Conservation (phyloP, 2,888 invertebrate species). For the Dilophus febrilis region DNA sequence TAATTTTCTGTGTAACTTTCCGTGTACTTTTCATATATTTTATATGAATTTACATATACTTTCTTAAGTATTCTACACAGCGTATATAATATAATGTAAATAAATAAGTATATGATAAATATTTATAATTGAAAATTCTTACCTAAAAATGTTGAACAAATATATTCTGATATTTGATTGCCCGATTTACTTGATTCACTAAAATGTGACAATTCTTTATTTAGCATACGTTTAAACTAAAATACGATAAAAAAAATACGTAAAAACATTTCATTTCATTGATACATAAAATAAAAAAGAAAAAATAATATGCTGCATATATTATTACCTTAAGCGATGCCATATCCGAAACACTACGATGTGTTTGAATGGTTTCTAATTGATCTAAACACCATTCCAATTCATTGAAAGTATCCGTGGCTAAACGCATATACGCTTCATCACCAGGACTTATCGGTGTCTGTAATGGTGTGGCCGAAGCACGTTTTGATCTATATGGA, state of each 20-base stretch:
- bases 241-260: conserved; percentile 6
- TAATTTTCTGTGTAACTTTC: no score
- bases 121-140: no score
- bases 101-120: no score
- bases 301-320: no score
- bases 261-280: neutral
- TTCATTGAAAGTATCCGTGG: conserved; percentile 94
- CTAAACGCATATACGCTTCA: conserved; percentile 83
- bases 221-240: conserved; percentile 98
- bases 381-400: conserved; percentile 99
- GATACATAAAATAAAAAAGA: conserved; percentile 2
- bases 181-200: conserved; percentile 98
- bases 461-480: conserved; percentile 40
- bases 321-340: conserved; percentile 97
- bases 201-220: conserved; percentile 97
- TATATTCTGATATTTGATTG: conserved; percentile 98
- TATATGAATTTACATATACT: no score
- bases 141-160: conserved; percentile 98
- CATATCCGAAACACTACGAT: conserved; percentile 98
- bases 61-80: no score
- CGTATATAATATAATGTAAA: no score
- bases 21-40: no score
- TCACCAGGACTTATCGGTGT: conserved; percentile 35
- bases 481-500: conserved; percentile 22
- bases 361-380: conserved; percentile 97